Evolutionary conservation across 1,140 invertebrate genomes (phyloP).

Genomic region (Monomorium pharaonis): DNA sequence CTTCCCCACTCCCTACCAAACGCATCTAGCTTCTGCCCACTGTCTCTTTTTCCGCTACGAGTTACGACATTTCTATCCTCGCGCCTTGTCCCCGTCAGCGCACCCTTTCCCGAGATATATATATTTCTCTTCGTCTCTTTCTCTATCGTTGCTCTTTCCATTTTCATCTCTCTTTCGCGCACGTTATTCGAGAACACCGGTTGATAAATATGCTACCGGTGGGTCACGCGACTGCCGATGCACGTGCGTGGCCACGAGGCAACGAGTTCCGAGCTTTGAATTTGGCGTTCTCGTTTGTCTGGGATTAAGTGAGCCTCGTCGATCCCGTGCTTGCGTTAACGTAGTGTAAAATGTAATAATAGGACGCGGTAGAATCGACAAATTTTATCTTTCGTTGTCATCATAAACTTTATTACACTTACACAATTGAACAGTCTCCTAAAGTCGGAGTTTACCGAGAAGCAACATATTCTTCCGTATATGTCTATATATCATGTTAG

Average conservation of each 20-base stretch:
- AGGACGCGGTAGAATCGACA: background rate
- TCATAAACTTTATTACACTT: background rate
- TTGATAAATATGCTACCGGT: conserved; percentile 71
- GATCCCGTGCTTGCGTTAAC: background rate
- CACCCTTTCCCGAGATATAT: conserved; percentile 7
- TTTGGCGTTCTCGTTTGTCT: conserved; percentile 26
- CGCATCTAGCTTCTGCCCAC: conserved; percentile 34
- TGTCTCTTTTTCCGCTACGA: conserved; percentile 51
- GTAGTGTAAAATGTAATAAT: conserved; percentile 12
- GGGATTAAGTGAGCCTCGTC: conserved; percentile 24
- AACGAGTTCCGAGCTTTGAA: conserved; percentile 22
- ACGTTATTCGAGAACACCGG: conserved; percentile 20
- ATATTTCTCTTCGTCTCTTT: conserved; percentile 2
- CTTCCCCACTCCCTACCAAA: conserved; percentile 31
- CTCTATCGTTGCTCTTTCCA: background rate
- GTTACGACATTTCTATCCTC: conserved; percentile 55
- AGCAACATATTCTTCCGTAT: background rate
- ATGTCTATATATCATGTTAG: background rate
- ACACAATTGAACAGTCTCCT: background rate
- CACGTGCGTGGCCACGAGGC: conserved; percentile 64
- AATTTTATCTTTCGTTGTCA: background rate
- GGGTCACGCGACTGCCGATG: conserved; percentile 59
- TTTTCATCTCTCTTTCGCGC: background rate
- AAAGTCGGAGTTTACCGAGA: background rate
- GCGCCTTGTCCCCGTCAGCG: conserved; percentile 9